Conservation (phyloP, 2,888 invertebrate species). For the Ophioninae sp. region DNA sequence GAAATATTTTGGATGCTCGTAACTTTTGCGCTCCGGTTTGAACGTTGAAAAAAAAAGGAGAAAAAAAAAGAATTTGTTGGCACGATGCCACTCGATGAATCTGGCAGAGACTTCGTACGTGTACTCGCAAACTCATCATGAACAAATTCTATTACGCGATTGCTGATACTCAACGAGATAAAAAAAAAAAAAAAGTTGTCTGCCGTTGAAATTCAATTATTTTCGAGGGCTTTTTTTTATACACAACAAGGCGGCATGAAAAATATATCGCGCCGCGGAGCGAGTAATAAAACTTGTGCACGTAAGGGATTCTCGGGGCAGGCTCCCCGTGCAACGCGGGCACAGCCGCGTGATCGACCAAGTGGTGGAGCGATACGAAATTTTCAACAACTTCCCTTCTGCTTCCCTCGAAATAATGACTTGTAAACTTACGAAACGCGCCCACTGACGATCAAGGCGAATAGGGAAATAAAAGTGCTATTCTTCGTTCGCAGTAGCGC, state of each 20-base stretch:
- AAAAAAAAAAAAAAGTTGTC: slow-evolving; percentile 26
- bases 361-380: too few species aligned
- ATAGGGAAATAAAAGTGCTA: too few species aligned
- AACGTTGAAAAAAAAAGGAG: slow-evolving; percentile 25
- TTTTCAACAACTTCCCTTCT: too few species aligned
- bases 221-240: slow-evolving; percentile 18
- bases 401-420: too few species aligned
- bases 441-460: too few species aligned
- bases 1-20: slow-evolving; percentile 43
- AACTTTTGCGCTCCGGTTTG: slow-evolving; percentile 33
- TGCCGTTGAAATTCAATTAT: slow-evolving; percentile 40
- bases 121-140: slow-evolving; percentile 47
- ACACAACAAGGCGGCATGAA: background rate
- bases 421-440: background rate
- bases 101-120: slow-evolving; percentile 30
- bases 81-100: slow-evolving; percentile 44
- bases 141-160: slow-evolving; percentile 49
- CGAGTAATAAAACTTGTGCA: background rate
- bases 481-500: too few species aligned
- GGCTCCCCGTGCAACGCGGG: too few species aligned
- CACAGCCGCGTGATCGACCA: too few species aligned
- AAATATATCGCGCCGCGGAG: background rate
- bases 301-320: background rate
- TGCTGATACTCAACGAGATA: slow-evolving; percentile 33
- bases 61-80: too few species aligned